Evolutionary conservation across 1,140 invertebrate species (phyloP).

Genomic region (Temnothorax nylanderi): DNA sequence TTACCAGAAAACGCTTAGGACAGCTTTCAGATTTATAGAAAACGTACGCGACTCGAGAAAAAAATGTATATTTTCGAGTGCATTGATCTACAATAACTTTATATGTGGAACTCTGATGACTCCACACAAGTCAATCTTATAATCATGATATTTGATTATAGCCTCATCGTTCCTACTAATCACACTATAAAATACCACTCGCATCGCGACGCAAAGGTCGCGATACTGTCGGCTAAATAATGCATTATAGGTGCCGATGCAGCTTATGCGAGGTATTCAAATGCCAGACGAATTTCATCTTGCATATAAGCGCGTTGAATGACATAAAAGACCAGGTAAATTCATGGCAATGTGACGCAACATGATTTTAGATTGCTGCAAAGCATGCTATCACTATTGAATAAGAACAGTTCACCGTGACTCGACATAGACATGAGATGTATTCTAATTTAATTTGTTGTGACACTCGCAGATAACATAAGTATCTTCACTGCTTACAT

Average conservation of each 20-base stretch:
- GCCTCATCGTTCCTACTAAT: not conserved
- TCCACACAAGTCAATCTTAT: not conserved
- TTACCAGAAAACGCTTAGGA: too few relatives aligned
- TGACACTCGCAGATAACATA: not conserved
- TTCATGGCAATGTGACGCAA: not conserved
- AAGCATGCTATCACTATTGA: not conserved
- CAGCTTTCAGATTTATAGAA: too few relatives aligned
- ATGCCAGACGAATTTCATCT: slow-evolving; percentile 26
- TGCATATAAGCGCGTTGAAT: not conserved
- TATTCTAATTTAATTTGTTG: not conserved
- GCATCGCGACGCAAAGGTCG: not conserved
- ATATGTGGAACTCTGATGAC: not conserved
- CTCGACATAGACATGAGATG: not conserved
- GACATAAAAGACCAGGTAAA: not conserved
- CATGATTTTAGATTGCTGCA: not conserved
- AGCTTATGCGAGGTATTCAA: slow-evolving; percentile 4
- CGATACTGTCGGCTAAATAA: slow-evolving; percentile 16
- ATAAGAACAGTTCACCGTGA: not conserved
- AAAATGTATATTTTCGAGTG: not conserved
- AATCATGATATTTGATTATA: slow-evolving; percentile 9
- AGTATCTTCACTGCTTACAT: not conserved
- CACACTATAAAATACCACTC: not conserved
- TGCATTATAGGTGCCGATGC: not conserved
- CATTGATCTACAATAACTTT: not conserved
- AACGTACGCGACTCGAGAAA: too few relatives aligned